Evolutionary conservation across 2,888 invertebrate species (phyloP).

Genomic region (Xanthorhoe spadicearia): DNA sequence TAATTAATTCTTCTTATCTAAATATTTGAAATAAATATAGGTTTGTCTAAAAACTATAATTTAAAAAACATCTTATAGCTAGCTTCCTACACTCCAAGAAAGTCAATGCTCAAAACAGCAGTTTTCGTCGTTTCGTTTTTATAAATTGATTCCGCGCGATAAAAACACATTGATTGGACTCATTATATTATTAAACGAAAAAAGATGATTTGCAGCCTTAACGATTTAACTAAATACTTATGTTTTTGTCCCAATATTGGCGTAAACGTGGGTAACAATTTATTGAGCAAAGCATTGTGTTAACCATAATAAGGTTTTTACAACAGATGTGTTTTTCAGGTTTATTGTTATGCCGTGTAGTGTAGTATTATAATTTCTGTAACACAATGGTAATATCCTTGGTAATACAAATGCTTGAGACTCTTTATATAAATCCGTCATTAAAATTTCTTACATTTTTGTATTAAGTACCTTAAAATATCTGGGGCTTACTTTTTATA

Average conservation of each 20-base stretch:
- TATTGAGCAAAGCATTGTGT: conserved; percentile 22
- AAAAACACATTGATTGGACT: conserved; percentile 46
- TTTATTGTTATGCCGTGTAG: background rate
- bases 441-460: no score
- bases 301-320: conserved; percentile 19
- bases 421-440: no score
- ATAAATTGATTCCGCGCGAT: conserved; percentile 46
- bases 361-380: background rate
- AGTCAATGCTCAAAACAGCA: conserved; percentile 44
- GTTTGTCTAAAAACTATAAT: background rate
- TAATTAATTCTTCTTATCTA: no score
- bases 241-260: conserved; percentile 35
- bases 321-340: background rate
- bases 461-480: no score
- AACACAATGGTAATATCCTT: no score
- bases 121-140: conserved; percentile 50
- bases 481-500: no score
- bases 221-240: conserved; percentile 43
- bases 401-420: no score
- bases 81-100: conserved; percentile 11
- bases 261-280: conserved; percentile 20
- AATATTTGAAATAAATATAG: no score
- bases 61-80: background rate
- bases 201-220: conserved; percentile 42
- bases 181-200: conserved; percentile 46